Percentiles rank a stretch among this genome's conserved stretches.
Conservation (phyloP, 2,888 invertebrate species). For the Perizoma flavofasciatum region DNA sequence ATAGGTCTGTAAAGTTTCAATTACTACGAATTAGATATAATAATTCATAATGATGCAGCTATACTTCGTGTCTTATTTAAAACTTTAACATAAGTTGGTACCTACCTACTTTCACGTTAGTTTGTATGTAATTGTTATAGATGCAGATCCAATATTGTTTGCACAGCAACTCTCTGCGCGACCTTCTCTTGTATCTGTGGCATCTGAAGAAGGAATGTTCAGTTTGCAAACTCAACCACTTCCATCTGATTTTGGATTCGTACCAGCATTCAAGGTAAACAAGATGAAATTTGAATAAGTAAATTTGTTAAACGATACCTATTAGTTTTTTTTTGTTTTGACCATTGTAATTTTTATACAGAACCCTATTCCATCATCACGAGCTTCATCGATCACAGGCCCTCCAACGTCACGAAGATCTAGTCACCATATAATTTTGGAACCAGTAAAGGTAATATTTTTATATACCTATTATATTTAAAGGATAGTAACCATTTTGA, state of each 20-base stretch:
- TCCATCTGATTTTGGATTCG: constrained; percentile 74
- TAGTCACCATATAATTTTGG: constrained; percentile 71
- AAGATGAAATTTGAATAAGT: not conserved
- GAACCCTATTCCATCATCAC: constrained; percentile 70
- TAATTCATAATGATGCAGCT: too few species aligned
- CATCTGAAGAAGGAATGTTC: constrained; percentile 75
- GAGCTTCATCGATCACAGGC: constrained; percentile 72
- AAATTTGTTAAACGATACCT: not conserved
- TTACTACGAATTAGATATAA: not conserved
- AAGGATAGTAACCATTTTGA: not conserved
- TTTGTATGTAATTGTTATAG: constrained; percentile 40
- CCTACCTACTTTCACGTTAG: too few species aligned
- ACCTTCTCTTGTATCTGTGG: constrained; percentile 78
- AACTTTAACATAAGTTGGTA: too few species aligned
- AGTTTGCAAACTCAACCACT: constrained; percentile 72
- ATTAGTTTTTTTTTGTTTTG: not conserved
- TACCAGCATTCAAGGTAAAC: constrained; percentile 66
- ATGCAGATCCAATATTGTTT: constrained; percentile 73
- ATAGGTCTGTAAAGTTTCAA: constrained; percentile 54
- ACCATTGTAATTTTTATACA: constrained; percentile 34
- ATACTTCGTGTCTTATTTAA: too few species aligned
- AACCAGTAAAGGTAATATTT: constrained; percentile 64
- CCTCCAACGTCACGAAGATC: constrained; percentile 75
- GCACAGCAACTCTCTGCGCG: constrained; percentile 79
- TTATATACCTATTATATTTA: not conserved